These are phyloP conservation scores for Botia almorhae DNA, from an alignment of 2,797 vertebrate species.

Conservation along the genomic window DNA sequence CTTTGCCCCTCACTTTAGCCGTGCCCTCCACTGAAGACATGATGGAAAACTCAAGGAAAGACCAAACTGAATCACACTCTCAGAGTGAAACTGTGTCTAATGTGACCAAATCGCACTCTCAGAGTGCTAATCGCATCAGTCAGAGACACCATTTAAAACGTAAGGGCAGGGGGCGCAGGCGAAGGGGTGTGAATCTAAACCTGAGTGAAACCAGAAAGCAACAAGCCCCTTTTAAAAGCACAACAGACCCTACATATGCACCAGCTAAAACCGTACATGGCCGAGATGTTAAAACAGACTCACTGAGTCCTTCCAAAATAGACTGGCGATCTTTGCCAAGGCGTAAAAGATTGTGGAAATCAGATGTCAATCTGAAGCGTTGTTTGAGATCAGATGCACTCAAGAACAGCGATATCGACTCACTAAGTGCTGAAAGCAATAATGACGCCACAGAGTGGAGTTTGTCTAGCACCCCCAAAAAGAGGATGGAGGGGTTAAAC, in stretches of 20 bases:
- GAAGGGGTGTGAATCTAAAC: conserved; percentile 15
- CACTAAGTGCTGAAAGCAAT: conserved; percentile 4
- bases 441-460: conserved; percentile 42
- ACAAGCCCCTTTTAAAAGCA: conserved; percentile 22
- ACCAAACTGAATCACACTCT: neutral
- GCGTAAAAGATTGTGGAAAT: conserved; percentile 53
- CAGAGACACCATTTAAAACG: conserved; percentile 8
- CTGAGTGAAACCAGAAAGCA: conserved; percentile 15
- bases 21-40: conserved; percentile 30
- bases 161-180: conserved; percentile 35
- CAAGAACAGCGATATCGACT: conserved; percentile 5
- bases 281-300: conserved; percentile 16
- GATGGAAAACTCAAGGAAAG: neutral
- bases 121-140: conserved; percentile 1
- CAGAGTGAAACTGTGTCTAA: too few relatives aligned
- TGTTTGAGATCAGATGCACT: conserved; percentile 49
- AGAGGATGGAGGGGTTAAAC: conserved; percentile 72
- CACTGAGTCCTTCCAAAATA: conserved; percentile 6
- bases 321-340: conserved; percentile 58
- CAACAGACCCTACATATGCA: neutral
- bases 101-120: neutral
- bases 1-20: conserved; percentile 40
- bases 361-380: conserved; percentile 30
- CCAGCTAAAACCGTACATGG: conserved; percentile 23
- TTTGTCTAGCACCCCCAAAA: conserved; percentile 63